Base-by-base conservation (phyloP, 1,140 invertebrate genomes). In the Gonioctena quinquepunctata region DNA sequence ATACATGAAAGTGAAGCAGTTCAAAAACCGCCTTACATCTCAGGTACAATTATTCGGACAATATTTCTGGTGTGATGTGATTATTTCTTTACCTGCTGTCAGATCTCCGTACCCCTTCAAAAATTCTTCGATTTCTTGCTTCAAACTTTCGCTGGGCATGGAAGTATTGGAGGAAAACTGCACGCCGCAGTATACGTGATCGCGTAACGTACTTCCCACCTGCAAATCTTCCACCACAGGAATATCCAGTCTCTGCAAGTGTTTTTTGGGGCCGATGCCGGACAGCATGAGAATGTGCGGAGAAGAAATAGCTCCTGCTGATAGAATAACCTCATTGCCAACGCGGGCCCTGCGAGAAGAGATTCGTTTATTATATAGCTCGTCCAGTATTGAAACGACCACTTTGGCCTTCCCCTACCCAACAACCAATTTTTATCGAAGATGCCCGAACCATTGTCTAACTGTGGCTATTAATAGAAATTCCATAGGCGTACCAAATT, bases 291-390 rank as follows among this genome's bases (percentile, higher is more conserved):
- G 79, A 3, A 89, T 64, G 68, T 86, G 83, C 0, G 87, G 85
- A 3, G 83, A 79, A 64, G 82, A 82, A 0, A 85, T 71, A 2
- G 79, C 75, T 28, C 86, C 87, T 11, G 84, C 84, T 2, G 80
- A 84, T 8, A 90, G 68, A 66, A 91, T 89, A 1, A 91, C 85
- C 79, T 90, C 89, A 71, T 84, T 86, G 4, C 69, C 80, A 6
- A 85, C 85, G 25, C 77, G 73, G 0, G 86, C 81, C 13, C 72
- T 68, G 77, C 16, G 11, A n/a, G 33, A 42, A 42, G 16, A 42
- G 16, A 4, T 42, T 13, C 33, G n/a, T n/a, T n/a, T n/a, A n/a
- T n/a, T n/a, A n/a, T n/a, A n/a, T n/a, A n/a, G n/a, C n/a, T n/a
- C n/a, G n/a, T n/a, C n/a, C n/a, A n/a, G n/a, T n/a, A n/a, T n/a